These are phyloP conservation scores for Parnassius mnemosyne DNA, from an alignment of 2,888 invertebrate species.

Conservation along the genomic window DNA sequence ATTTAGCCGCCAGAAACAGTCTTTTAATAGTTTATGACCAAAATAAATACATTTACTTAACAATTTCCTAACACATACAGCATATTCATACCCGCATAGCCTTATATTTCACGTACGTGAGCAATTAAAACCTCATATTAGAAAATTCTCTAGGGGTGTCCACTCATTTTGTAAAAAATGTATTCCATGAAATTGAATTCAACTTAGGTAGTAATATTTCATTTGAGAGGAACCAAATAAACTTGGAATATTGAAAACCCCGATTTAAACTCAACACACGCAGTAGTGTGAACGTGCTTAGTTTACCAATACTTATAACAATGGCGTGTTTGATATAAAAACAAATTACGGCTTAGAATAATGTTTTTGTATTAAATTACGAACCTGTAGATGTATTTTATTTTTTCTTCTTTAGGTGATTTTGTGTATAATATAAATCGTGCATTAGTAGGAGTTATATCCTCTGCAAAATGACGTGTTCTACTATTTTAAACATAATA, in stretches of 20 bases:
- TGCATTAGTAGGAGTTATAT: no score
- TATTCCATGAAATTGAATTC: background rate
- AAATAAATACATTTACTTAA: no score
- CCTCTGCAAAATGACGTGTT: no score
- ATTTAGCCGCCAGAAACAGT: no score
- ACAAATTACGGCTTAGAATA: conserved; percentile 7
- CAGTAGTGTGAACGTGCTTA: conserved; percentile 17
- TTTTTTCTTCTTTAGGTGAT: background rate
- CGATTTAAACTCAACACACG: conserved; percentile 20
- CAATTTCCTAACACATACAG: no score
- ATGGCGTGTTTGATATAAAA: conserved; percentile 8
- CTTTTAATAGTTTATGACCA: no score
- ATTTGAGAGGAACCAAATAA: conserved; percentile 19
- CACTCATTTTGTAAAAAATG: background rate
- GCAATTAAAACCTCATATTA: no score
- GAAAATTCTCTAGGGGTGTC: no score
- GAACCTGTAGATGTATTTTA: background rate
- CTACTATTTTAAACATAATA: no score
- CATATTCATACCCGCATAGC: no score
- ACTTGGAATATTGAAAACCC: conserved; percentile 19
- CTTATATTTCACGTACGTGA: no score
- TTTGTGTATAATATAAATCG: background rate
- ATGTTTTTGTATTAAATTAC: conserved; percentile 1
- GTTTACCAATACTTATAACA: conserved; percentile 18
- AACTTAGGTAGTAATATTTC: conserved; percentile 13